These are phyloP conservation scores for Holothuria glaberrima DNA, from an alignment of 35 echinoderm and acorn worm genomes.

Conservation along the genomic window DNA sequence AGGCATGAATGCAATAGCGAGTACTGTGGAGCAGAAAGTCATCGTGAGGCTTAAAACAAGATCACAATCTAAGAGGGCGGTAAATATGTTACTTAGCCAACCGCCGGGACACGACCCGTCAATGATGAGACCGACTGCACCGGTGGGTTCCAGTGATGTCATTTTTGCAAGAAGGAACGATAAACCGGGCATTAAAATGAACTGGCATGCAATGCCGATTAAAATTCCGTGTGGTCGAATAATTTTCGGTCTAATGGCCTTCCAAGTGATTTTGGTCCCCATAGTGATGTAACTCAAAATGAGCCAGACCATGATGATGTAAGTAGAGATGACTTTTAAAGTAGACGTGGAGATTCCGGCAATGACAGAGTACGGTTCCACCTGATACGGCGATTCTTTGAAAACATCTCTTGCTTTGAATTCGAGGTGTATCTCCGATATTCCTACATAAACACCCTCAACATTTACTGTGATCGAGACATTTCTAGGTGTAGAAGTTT, in stretches of 20 bases:
- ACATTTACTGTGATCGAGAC: background rate
- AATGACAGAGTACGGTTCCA: background rate
- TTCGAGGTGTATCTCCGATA: background rate
- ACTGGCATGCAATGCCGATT: conserved; percentile 76
- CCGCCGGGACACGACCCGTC: conserved; percentile 77
- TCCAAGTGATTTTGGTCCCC: conserved; percentile 65
- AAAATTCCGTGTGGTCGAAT: conserved; percentile 72
- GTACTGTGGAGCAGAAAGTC: conserved; percentile 76
- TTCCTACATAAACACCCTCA: background rate
- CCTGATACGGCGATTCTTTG: conserved; percentile 3
- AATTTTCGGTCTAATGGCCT: conserved; percentile 44
- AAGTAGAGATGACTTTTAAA: conserved; percentile 53
- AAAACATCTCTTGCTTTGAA: conserved; percentile 32
- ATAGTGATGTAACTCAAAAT: conserved; percentile 68
- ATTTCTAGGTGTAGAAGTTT: background rate
- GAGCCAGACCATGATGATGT: conserved; percentile 52
- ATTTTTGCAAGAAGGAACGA: conserved; percentile 53
- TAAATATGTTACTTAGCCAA: conserved; percentile 78
- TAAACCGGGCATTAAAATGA: conserved; percentile 75
- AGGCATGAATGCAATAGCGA: conserved; percentile 71
- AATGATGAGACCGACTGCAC: conserved; percentile 62
- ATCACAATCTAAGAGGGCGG: conserved; percentile 72
- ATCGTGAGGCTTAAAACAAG: conserved; percentile 76
- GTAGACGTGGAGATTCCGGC: background rate
- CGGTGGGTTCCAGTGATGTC: conserved; percentile 47